Percentiles rank a stretch among this genome's conserved stretches.
phyloP scores from a whole-genome alignment of 2,113 vertebrate species.

The Neotragus pygmaeus region DNA sequence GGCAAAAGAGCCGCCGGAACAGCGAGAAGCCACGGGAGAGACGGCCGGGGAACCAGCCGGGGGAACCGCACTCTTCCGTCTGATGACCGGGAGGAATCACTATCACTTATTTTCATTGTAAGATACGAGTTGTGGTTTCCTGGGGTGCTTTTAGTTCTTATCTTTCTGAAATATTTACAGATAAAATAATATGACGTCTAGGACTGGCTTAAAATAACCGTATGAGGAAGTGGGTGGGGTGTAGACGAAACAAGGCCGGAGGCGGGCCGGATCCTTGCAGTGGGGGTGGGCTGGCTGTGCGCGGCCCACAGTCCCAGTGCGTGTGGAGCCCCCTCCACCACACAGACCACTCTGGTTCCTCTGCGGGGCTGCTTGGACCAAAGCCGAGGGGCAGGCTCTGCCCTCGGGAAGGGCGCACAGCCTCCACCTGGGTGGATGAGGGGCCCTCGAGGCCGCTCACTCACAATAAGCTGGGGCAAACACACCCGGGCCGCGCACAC shows the following conservation, averaged over 20 bases:
- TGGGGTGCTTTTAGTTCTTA: not conserved
- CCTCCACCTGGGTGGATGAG: not conserved
- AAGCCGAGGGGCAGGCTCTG: not conserved
- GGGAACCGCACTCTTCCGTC: not conserved
- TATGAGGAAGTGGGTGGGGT: not conserved
- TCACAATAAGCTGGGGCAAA: not conserved
- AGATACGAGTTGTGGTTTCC: not conserved
- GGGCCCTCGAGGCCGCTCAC: not conserved
- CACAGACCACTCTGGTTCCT: not conserved
- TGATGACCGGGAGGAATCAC: not conserved
- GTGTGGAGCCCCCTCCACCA: not conserved
- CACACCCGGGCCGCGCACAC: not conserved
- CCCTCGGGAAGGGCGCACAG: not conserved
- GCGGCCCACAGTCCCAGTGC: fast-evolving
- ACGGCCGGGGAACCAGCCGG: too few species aligned
- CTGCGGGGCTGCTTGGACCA: not conserved
- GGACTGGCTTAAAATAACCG: conserved; percentile 1
- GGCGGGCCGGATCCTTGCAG: fast-evolving
- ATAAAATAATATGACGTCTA: not conserved
- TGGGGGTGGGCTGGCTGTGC: not conserved
- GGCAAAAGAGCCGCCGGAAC: not conserved
- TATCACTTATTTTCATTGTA: too few species aligned
- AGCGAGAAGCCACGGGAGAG: too few species aligned
- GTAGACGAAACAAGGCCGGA: not conserved
- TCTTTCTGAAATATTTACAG: not conserved